phyloP scores from a whole-genome alignment of 2,888 invertebrate species.

The Mantis religiosa region DNA sequence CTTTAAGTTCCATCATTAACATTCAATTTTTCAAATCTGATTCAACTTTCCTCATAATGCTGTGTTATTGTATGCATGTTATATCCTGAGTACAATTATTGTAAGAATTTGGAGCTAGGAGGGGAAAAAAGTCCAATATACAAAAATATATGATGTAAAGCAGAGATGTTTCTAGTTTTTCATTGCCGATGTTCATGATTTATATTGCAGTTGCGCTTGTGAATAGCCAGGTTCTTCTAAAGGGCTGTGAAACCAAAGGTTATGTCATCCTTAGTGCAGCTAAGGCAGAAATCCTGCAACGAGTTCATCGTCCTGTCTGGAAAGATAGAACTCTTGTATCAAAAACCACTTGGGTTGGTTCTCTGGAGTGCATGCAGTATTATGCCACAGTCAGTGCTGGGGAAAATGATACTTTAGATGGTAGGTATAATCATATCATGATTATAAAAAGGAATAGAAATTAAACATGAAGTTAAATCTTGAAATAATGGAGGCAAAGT shows the following conservation, averaged over 20 bases:
- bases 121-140: too few relatives aligned
- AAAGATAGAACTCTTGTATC: slow-evolving; percentile 79
- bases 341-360: slow-evolving; percentile 94
- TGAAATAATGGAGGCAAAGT: not conserved
- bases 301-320: slow-evolving; percentile 86
- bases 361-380: slow-evolving; percentile 97
- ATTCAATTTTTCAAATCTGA: too few relatives aligned
- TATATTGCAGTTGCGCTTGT: slow-evolving; percentile 71
- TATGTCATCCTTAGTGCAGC: slow-evolving; percentile 97
- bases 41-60: too few relatives aligned
- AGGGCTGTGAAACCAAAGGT: slow-evolving; percentile 94
- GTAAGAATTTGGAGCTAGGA: too few relatives aligned
- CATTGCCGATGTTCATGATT: not conserved
- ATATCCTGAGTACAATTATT: too few relatives aligned
- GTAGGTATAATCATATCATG: slow-evolving; percentile 37
- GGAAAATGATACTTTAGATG: slow-evolving; percentile 62
- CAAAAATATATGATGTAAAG: too few relatives aligned
- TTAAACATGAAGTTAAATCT: not conserved
- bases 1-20: too few relatives aligned
- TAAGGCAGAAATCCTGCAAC: slow-evolving; percentile 89
- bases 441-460: too few relatives aligned
- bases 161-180: not conserved
- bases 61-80: too few relatives aligned
- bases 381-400: slow-evolving; percentile 94
- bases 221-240: slow-evolving; percentile 89